Conservation (phyloP, 2,113 vertebrate genomes). For the Colius striatus region DNA sequence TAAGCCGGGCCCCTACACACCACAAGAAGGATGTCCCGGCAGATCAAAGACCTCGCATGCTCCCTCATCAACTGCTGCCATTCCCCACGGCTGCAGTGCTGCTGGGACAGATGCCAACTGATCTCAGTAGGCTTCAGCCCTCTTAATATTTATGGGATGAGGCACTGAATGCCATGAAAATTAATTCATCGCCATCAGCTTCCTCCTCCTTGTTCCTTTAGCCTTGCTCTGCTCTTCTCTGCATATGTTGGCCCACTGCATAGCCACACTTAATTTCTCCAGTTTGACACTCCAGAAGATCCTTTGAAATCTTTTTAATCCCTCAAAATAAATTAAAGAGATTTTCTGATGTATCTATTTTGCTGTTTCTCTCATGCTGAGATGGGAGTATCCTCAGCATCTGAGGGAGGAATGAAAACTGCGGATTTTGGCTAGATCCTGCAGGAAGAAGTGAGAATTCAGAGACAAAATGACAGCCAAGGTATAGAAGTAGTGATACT, state of each 20-base stretch:
- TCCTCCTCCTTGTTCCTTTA: background rate
- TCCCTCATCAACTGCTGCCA: background rate
- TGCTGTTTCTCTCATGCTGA: background rate
- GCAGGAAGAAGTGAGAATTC: background rate
- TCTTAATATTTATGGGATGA: background rate
- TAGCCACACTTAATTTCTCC: background rate
- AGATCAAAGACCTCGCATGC: background rate
- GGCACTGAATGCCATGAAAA: background rate
- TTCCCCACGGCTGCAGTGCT: background rate
- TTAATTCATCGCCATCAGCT: fast-evolving
- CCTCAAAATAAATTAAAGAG: background rate
- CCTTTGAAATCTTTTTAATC: background rate
- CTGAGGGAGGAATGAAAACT: background rate
- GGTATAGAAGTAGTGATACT: background rate
- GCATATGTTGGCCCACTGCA: background rate
- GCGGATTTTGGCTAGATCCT: background rate
- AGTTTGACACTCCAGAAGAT: background rate
- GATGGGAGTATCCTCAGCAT: background rate
- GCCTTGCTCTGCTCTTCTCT: background rate
- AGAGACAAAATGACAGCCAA: background rate
- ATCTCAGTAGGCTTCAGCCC: background rate
- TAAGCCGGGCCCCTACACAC: background rate
- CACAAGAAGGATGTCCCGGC: background rate
- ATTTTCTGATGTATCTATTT: background rate
- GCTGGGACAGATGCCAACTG: background rate